Evolutionary conservation across 2,888 invertebrate genomes (phyloP).

Genomic region (Drosophila monieri): DNA sequence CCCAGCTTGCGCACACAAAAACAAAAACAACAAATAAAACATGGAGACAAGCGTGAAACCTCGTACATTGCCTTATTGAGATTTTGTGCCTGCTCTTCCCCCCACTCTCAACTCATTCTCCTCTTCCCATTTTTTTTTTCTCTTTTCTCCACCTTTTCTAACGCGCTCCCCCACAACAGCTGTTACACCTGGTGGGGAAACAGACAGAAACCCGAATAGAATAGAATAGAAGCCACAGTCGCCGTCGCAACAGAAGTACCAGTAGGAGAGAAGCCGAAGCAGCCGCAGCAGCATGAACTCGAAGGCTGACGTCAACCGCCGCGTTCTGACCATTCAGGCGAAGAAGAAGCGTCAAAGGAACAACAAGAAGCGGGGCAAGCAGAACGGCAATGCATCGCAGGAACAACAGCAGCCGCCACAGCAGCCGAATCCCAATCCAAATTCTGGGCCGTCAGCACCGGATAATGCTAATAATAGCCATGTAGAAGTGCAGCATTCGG

Average conservation of each 20-base stretch:
- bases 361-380: slow-evolving; percentile 92
- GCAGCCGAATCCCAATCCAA: slow-evolving; percentile 33
- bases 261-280: slow-evolving; percentile 8
- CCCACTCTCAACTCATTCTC: slow-evolving; percentile 37
- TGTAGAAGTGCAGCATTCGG: slow-evolving; percentile 50
- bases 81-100: slow-evolving; percentile 44
- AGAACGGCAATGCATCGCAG: slow-evolving; percentile 84
- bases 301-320: slow-evolving; percentile 95
- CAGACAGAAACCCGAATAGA: slow-evolving; percentile 30
- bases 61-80: slow-evolving; percentile 70
- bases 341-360: slow-evolving; percentile 96
- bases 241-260: neutral
- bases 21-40: slow-evolving; percentile 25
- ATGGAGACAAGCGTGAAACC: slow-evolving; percentile 47
- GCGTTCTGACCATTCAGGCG: slow-evolving; percentile 95
- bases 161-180: slow-evolving; percentile 53
- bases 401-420: slow-evolving; percentile 55
- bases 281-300: slow-evolving; percentile 88
- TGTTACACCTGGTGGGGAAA: slow-evolving; percentile 54
- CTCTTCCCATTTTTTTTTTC: slow-evolving; percentile 44
- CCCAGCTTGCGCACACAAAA: slow-evolving; percentile 1
- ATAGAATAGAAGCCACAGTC: slow-evolving; percentile 35
- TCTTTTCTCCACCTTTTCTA: slow-evolving; percentile 3
- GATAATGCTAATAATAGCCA: slow-evolving; percentile 82
- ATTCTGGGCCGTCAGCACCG: slow-evolving; percentile 62